phyloP scores from a whole-genome alignment of 2,113 vertebrate species.

The Orcinus orca region DNA sequence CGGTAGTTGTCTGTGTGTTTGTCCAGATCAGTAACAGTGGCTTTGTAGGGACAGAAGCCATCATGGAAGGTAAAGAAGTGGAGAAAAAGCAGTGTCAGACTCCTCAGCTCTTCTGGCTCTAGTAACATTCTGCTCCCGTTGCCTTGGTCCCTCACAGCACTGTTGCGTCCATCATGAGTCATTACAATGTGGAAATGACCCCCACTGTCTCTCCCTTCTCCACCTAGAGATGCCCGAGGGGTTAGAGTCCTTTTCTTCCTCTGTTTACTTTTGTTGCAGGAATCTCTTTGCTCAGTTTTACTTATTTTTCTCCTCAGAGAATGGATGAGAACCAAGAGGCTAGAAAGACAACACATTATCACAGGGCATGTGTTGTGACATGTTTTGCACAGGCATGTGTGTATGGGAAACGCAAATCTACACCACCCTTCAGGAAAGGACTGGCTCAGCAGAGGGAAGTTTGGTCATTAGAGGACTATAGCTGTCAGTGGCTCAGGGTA shows the following conservation, averaged over 20 bases:
- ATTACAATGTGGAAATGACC: background rate
- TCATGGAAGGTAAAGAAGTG: background rate
- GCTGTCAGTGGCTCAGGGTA: background rate
- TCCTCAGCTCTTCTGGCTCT: background rate
- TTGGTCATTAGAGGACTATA: background rate
- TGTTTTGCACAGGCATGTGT: background rate
- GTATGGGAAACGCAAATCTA: background rate
- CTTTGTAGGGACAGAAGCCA: background rate
- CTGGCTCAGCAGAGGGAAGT: background rate
- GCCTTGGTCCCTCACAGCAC: background rate
- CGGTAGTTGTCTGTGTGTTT: background rate
- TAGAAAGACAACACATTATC: background rate
- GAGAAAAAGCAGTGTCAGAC: background rate
- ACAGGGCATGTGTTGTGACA: background rate
- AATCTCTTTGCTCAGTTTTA: background rate
- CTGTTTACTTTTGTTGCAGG: background rate
- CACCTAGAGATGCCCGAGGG: background rate
- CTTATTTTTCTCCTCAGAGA: background rate
- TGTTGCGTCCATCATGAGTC: background rate
- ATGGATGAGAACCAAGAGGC: background rate
- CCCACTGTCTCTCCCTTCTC: background rate
- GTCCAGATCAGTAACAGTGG: background rate
- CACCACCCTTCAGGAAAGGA: background rate
- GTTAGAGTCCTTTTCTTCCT: background rate
- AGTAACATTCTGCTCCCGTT: background rate